Evolutionary conservation across 2,888 invertebrate species (phyloP).

Genomic region (Liodrosophila aerea): DNA sequence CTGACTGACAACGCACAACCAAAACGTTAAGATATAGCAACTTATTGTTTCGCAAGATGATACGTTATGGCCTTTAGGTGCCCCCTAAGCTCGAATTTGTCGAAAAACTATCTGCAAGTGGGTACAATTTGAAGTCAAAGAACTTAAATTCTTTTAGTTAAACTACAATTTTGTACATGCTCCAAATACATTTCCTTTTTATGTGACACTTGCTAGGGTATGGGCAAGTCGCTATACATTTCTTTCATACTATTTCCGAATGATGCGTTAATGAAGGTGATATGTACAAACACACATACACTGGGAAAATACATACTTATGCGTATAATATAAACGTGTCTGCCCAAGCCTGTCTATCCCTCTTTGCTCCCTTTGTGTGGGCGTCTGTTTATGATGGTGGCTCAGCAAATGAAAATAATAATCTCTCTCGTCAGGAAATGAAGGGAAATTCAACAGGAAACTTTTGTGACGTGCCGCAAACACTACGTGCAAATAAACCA

Average conservation of each 20-base stretch:
- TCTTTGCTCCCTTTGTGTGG: constrained; percentile 9
- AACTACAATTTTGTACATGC: no score
- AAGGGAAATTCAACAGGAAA: constrained; percentile 78
- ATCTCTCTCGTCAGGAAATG: constrained; percentile 72
- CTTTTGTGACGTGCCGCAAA: constrained; percentile 74
- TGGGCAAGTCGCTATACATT: not conserved
- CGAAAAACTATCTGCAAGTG: no score
- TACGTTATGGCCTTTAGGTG: no score
- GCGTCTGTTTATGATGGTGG: constrained; percentile 33
- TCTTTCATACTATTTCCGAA: constrained; percentile 26
- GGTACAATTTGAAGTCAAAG: no score
- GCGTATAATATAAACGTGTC: constrained; percentile 16
- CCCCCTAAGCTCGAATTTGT: no score
- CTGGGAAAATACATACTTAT: constrained; percentile 49
- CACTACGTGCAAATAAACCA: constrained; percentile 60
- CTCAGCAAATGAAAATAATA: constrained; percentile 71
- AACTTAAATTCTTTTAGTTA: no score
- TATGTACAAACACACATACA: constrained; percentile 40
- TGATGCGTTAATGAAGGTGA: constrained; percentile 73
- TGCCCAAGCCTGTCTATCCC: not conserved
- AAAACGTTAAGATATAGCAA: no score
- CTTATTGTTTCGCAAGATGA: no score
- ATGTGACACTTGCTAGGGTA: constrained; percentile 8
- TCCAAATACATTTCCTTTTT: no score
- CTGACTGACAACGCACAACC: no score